Evolutionary conservation across 1,140 invertebrate genomes (phyloP).

Genomic region (Nilaparvata lugens): DNA sequence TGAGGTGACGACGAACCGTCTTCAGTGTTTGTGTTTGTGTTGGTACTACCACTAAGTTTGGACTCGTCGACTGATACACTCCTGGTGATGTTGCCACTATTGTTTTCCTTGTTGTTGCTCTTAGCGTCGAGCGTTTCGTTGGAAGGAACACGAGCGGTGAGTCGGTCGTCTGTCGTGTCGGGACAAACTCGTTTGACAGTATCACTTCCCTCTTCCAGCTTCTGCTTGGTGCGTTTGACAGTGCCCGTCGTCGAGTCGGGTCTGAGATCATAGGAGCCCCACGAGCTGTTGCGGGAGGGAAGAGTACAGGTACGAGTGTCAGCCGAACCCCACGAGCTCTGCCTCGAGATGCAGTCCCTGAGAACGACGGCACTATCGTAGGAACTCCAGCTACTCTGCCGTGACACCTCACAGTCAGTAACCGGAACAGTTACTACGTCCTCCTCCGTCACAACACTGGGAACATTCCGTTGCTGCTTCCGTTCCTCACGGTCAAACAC

Average conservation of each 20-base stretch:
- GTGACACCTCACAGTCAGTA: conserved; percentile 11
- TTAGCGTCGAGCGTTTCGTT: too few species aligned
- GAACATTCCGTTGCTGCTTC: conserved; percentile 34
- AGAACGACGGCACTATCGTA: conserved; percentile 65
- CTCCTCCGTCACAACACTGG: conserved; percentile 15
- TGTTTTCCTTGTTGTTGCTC: too few species aligned
- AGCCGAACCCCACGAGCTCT: conserved; percentile 72
- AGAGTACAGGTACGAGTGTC: conserved; percentile 41
- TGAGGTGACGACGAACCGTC: neutral
- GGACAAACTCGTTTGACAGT: conserved; percentile 19
- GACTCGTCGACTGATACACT: too few species aligned
- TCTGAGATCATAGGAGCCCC: conserved; percentile 59
- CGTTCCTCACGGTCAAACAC: conserved; percentile 63
- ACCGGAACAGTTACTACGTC: conserved; percentile 6
- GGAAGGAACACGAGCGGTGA: too few species aligned
- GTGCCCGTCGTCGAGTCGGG: conserved; percentile 37
- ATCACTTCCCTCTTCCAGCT: conserved; percentile 52
- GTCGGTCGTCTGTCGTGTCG: conserved; percentile 14
- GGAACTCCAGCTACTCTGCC: conserved; percentile 56
- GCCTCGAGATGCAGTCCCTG: conserved; percentile 53
- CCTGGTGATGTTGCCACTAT: too few species aligned
- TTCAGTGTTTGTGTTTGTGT: too few species aligned
- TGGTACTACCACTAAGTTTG: too few species aligned
- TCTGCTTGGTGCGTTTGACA: conserved; percentile 59
- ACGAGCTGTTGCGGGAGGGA: conserved; percentile 61